Conservation (phyloP, 2,888 invertebrate species). For the Onchidella celtica region DNA sequence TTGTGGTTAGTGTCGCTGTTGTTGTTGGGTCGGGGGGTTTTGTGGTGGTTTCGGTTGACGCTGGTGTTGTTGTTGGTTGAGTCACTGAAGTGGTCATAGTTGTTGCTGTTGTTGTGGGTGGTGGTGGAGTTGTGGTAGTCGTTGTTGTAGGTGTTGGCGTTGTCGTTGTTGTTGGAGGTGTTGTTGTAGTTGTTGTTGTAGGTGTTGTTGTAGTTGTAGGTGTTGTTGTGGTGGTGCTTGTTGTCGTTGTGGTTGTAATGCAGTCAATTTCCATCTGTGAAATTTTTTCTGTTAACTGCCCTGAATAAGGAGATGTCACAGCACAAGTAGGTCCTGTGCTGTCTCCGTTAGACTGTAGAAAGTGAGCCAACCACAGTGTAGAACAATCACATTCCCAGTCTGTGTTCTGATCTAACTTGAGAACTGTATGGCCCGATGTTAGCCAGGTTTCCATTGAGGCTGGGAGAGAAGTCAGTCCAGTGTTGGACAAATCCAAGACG, state of each 20-base stretch:
- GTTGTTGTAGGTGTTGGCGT: no score
- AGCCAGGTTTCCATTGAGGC: constrained; percentile 22
- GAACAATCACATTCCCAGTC: constrained; percentile 66
- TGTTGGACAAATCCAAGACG: constrained; percentile 12
- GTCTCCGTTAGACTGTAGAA: constrained; percentile 45
- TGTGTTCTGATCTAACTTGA: constrained; percentile 35
- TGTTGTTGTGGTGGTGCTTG: background rate
- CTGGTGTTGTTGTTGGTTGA: no score
- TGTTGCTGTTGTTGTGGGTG: no score
- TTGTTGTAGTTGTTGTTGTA: background rate
- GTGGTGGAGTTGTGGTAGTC: no score
- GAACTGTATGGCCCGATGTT: background rate
- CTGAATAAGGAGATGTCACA: constrained; percentile 54
- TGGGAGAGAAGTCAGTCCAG: constrained; percentile 30
- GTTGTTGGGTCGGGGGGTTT: no score
- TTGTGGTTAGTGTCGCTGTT: no score
- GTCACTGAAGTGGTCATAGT: no score
- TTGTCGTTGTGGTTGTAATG: constrained; percentile 47
- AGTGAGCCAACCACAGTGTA: constrained; percentile 61
- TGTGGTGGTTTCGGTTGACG: no score
- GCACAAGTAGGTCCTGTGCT: constrained; percentile 56
- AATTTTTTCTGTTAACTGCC: constrained; percentile 50
- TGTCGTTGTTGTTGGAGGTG: no score
- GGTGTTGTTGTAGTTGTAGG: background rate
- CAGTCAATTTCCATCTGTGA: constrained; percentile 54